Evolutionary conservation across 2,888 invertebrate species (phyloP).

Genomic region (Cephus spinipes): DNA sequence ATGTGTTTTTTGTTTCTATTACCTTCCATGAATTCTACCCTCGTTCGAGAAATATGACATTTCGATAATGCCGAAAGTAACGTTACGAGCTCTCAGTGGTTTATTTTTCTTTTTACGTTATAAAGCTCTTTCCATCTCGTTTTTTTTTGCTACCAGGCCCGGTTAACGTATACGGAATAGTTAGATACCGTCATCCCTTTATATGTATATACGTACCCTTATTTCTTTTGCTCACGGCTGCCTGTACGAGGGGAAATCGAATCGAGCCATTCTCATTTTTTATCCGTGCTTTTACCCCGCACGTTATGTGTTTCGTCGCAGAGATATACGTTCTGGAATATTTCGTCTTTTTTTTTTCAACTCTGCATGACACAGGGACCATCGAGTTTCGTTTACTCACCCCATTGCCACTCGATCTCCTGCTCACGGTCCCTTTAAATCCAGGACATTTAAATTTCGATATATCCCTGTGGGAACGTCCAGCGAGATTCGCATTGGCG

Average conservation of each 20-base stretch:
- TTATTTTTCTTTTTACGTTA: neutral
- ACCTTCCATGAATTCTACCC: neutral
- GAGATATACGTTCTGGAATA: neutral
- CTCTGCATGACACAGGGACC: neutral
- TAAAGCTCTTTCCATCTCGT: neutral
- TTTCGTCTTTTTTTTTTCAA: neutral
- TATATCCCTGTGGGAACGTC: conserved; percentile 54
- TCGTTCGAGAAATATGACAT: neutral
- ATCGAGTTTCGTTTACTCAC: neutral
- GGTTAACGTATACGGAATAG: neutral
- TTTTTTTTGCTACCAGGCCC: neutral
- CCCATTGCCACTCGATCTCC: neutral
- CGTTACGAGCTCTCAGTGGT: neutral
- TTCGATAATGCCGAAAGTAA: neutral
- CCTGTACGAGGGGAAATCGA: neutral
- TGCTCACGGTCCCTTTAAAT: conserved; percentile 36
- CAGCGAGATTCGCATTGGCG: conserved; percentile 34
- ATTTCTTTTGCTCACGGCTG: neutral
- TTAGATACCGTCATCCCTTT: neutral
- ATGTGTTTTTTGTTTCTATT: neutral
- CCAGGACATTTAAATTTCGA: conserved; percentile 49
- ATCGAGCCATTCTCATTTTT: neutral
- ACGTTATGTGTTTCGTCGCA: neutral
- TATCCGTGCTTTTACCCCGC: too few species aligned
- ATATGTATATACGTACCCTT: neutral